Conservation (phyloP, 1,140 invertebrate species). For the Sycobia sp. region DNA sequence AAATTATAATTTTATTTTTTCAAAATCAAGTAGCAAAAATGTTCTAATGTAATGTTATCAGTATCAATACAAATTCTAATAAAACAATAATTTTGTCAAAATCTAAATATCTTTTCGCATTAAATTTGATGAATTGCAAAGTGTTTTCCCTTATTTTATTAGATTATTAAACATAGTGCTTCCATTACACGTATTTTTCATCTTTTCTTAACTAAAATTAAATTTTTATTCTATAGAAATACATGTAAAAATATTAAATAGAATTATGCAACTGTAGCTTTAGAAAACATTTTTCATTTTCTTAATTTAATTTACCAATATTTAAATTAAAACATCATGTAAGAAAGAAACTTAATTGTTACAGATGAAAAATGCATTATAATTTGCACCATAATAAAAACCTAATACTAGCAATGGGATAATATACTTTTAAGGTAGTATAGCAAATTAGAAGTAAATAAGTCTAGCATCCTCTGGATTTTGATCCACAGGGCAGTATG, state of each 20-base stretch:
- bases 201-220: constrained; percentile 5
- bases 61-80: too few species aligned
- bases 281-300: constrained; percentile 18
- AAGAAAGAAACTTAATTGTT: too few species aligned
- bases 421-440: constrained; percentile 28
- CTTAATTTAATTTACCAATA: constrained; percentile 22
- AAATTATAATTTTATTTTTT: constrained; percentile 6
- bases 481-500: constrained; percentile 97
- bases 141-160: neutral
- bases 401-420: constrained; percentile 28
- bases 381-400: constrained; percentile 30
- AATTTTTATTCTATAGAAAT: constrained; percentile 12
- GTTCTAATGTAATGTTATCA: too few species aligned
- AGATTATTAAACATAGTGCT: constrained; percentile 5
- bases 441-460: constrained; percentile 81
- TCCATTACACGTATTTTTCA: neutral
- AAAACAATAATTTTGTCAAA: too few species aligned
- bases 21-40: too few species aligned
- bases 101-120: too few species aligned
- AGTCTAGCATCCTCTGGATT: constrained; percentile 88
- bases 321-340: constrained; percentile 13
- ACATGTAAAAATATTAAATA: constrained; percentile 11
- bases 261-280: constrained; percentile 7
- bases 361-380: constrained; percentile 9
- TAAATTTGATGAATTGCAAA: constrained; percentile 2